phyloP scores from a whole-genome alignment of 2,888 invertebrate genomes.

The Cheilosia vulpina region DNA sequence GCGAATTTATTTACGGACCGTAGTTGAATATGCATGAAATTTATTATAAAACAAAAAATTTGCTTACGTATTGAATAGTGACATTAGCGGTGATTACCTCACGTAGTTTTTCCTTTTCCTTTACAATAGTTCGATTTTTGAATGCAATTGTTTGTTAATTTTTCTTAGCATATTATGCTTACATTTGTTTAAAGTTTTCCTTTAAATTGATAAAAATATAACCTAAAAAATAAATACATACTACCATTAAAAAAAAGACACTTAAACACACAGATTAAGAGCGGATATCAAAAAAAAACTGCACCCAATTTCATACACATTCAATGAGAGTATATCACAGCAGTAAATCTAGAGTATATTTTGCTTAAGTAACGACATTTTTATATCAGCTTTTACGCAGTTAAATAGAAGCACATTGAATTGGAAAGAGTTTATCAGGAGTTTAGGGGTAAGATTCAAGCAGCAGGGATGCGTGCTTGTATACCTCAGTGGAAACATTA shows the following conservation, averaged over 20 bases:
- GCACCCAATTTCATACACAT: constrained; percentile 48
- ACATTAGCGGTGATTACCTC: constrained; percentile 12
- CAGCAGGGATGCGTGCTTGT: not conserved
- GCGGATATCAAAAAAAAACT: constrained; percentile 4
- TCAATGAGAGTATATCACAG: not conserved
- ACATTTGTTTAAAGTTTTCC: constrained; percentile 30
- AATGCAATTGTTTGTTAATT: constrained; percentile 68
- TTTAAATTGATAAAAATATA: constrained; percentile 18
- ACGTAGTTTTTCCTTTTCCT: constrained; percentile 46
- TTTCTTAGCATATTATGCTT: constrained; percentile 57
- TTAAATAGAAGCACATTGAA: not conserved
- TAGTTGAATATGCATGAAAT: constrained; percentile 54
- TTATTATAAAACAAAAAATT: constrained; percentile 30
- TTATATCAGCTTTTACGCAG: not conserved
- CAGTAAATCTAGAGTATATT: not conserved
- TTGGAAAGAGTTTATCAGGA: not conserved
- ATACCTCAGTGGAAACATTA: too few relatives aligned
- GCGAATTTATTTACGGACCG: constrained; percentile 27
- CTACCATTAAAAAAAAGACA: constrained; percentile 15
- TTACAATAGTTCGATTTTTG: constrained; percentile 57
- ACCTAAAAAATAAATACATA: constrained; percentile 25
- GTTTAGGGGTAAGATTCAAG: not conserved
- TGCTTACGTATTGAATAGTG: constrained; percentile 50
- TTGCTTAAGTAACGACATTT: not conserved
- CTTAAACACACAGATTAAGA: constrained; percentile 8